These are phyloP conservation scores for Siderastrea siderea DNA, from an alignment of 92 coral and sea anemone genomes.

Conservation along the genomic window DNA sequence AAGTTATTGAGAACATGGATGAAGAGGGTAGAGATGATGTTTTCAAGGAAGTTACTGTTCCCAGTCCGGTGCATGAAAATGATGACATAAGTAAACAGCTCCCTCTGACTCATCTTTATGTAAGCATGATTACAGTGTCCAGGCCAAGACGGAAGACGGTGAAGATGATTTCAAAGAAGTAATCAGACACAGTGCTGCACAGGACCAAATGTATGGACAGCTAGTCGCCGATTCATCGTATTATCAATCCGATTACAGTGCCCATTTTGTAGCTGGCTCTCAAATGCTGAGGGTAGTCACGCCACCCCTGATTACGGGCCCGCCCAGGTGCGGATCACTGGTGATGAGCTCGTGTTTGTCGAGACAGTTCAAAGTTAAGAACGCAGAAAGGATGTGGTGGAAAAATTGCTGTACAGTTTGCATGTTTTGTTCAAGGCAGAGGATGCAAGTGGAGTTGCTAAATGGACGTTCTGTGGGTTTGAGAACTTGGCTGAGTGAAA, in stretches of 20 bases:
- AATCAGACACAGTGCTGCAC: neutral
- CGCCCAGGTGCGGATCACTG: conserved; percentile 70
- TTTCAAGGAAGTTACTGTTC: conserved; percentile 1
- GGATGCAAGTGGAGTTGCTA: conserved; percentile 58
- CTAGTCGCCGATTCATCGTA: neutral
- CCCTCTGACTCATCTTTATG: neutral
- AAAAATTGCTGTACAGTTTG: conserved; percentile 70
- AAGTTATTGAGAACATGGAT: conserved; percentile 48
- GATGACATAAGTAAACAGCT: neutral
- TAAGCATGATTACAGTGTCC: neutral
- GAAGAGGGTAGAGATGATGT: conserved; percentile 43
- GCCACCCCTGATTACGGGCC: conserved; percentile 2
- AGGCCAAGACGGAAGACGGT: neutral
- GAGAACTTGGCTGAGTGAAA: conserved; percentile 29
- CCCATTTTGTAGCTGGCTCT: conserved; percentile 17
- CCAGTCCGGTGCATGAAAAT: neutral
- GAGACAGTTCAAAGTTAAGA: conserved; percentile 70
- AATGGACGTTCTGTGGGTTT: conserved; percentile 87
- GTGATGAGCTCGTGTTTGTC: conserved; percentile 79
- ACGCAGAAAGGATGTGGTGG: conserved; percentile 59
- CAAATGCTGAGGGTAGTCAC: conserved; percentile 13
- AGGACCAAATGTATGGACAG: conserved; percentile 35
- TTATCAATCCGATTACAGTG: conserved; percentile 7
- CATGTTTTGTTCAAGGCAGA: conserved; percentile 79
- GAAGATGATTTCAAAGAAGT: conserved; percentile 15